Evolutionary conservation across 2,113 vertebrate genomes (phyloP), one percentile per base, ranked within the genome.

Genomic region (Meles meles): DNA sequence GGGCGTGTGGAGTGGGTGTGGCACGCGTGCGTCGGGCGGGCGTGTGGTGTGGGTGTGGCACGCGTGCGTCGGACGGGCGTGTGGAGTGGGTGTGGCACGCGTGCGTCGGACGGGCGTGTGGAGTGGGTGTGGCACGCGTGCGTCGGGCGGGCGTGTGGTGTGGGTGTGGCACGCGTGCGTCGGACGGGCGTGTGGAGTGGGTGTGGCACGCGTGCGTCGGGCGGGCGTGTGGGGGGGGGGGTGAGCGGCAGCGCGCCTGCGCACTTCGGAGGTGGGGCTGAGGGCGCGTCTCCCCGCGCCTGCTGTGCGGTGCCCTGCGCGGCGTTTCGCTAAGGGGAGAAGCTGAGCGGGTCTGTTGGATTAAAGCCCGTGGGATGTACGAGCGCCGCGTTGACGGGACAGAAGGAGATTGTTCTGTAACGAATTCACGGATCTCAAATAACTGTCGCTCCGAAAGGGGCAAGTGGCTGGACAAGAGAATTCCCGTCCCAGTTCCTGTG

Each of bases 231-330:
- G 61, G 3, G 2, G 2, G 25, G 14, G 21, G 79, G 3, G 27
- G 7, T 29, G 80, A 20, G 25, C 6, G 34, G 9, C 27, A 49
- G 2, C 18, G 9, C 34, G 12, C 34, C 39, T 4, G 4, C 49
- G 34, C 25, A 52, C 23, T 12, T 52, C 3, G n/a, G 47, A 11
- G 25, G 4, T 47, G 21, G 11, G 1, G 25, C 14, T 57, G 29
- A 47, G 0, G 44, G 6, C 4, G 1, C 7, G 8, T 6, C 65
- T 34, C 25, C 57, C 44, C 14, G 6, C 11, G 44, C 4, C 0
- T 27, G 10, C 49, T 55, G 9, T 10, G n/a, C 5, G 31, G 13
- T 7, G 23, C 1, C 7, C 7, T 52, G 13, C 34, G 13, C 0
- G 21, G 1, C n/a, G 13, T 57, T n/a, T 76, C 13, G 21, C 34